Conservation (phyloP, 2,797 vertebrate genomes). For the Periparus ater region DNA sequence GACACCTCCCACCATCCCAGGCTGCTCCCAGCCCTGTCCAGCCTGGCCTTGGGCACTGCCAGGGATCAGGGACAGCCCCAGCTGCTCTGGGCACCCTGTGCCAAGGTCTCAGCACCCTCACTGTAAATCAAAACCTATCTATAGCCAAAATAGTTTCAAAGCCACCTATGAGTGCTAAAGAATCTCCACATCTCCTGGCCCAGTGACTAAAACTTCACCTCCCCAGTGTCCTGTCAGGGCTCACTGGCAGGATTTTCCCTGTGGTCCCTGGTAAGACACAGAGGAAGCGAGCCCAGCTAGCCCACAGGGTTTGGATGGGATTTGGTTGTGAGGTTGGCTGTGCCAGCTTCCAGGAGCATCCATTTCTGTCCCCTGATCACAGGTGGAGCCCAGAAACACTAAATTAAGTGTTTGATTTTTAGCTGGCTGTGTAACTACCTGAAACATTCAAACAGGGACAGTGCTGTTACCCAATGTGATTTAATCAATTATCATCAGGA, state of each 20-base stretch:
- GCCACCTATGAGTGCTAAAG: neutral
- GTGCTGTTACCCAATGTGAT: neutral
- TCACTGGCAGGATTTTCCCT: neutral
- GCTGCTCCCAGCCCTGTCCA: fast-evolving
- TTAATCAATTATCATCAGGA: neutral
- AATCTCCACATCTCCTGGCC: neutral
- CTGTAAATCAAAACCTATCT: too few species aligned
- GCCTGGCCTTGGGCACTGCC: fast-evolving
- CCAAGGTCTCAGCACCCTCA: neutral
- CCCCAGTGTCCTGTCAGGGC: neutral
- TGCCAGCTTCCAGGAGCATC: neutral
- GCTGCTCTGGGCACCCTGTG: neutral
- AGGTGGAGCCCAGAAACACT: neutral
- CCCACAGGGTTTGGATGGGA: neutral
- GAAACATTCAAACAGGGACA: neutral
- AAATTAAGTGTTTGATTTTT: neutral
- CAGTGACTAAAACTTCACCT: neutral
- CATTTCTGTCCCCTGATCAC: neutral
- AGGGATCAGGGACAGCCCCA: neutral
- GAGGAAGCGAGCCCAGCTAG: neutral
- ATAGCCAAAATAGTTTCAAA: neutral
- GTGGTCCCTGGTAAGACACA: neutral
- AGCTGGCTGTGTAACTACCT: neutral
- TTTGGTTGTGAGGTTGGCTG: neutral
- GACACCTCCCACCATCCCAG: fast-evolving